Evolutionary conservation across 2,888 invertebrate genomes (phyloP), one percentile per base, ranked within the genome.

Genomic region (Tortrix viridana): DNA sequence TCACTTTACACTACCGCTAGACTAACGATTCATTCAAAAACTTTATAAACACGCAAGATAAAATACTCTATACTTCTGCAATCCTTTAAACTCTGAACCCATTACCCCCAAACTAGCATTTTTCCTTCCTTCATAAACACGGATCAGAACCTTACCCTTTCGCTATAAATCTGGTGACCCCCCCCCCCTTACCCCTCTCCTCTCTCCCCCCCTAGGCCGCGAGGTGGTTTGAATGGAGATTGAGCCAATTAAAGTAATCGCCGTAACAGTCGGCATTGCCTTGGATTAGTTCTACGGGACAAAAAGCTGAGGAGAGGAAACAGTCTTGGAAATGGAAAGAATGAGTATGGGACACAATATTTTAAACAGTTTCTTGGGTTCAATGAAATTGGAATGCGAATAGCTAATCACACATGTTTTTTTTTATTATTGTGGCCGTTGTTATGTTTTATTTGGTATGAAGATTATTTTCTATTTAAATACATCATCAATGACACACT

Each of bases 171-270:
- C 91, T 88, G 83, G 77, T 67, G 60, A 58, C 32, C 67, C 70
- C 66, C 71, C 71, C 69, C 61, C n/a, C n/a, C n/a, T n/a, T 57
- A 61, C 60, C 69, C 68, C 71, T 68, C 57, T 52, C n/a, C n/a
- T n/a, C n/a, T n/a, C n/a, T n/a, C n/a, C n/a, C 66, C 62, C 64
- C 69, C 63, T 66, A 37, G 55, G 68, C 84, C 81, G 79, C 86
- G 89, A 89, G 90, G 91, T 88, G 92, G 92, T 92, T 92, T 93
- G 92, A 93, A 93, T 92, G 92, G 93, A 93, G 93, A 93, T 93
- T 93, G 93, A 93, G 93, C 94, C 94, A 94, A 94, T 94, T 94
- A 94, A 94, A 94, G 94, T 94, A 94, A 94, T 94, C 94, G 93
- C 93, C 93, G 93, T 93, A 93, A 93, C 93, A 94, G 93, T 93